These are phyloP conservation scores for Heliconius charithonia DNA, from an alignment of 2,888 invertebrate genomes.

Conservation along the genomic window DNA sequence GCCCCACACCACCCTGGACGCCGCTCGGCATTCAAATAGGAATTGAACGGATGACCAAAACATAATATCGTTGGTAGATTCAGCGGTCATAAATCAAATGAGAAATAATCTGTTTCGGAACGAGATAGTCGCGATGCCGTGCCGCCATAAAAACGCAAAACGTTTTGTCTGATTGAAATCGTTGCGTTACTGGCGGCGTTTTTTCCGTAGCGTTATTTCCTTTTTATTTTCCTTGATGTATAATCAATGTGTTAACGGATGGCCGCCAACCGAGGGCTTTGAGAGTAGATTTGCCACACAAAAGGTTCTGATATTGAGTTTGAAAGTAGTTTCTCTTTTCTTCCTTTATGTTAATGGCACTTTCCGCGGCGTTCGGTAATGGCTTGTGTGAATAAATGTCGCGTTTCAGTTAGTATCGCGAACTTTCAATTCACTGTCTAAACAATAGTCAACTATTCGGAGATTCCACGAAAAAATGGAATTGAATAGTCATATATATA, in stretches of 20 bases:
- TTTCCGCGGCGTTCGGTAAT: slow-evolving; percentile 75
- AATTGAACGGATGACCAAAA: slow-evolving; percentile 85
- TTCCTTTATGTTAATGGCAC: slow-evolving; percentile 81
- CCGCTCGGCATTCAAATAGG: slow-evolving; percentile 84
- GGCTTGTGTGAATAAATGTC: slow-evolving; percentile 75
- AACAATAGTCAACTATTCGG: slow-evolving; percentile 17
- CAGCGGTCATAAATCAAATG: slow-evolving; percentile 84
- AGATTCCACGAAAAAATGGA: slow-evolving; percentile 18
- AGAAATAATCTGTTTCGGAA: slow-evolving; percentile 84
- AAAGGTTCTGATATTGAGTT: slow-evolving; percentile 83
- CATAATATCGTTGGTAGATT: slow-evolving; percentile 83
- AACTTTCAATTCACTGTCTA: slow-evolving; percentile 18
- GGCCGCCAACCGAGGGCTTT: slow-evolving; percentile 72
- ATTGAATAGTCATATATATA: slow-evolving; percentile 54
- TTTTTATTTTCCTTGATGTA: slow-evolving; percentile 83
- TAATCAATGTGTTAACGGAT: slow-evolving; percentile 84
- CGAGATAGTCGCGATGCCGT: slow-evolving; percentile 81
- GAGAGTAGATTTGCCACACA: slow-evolving; percentile 81
- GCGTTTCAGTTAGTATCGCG: slow-evolving; percentile 56
- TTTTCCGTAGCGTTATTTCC: slow-evolving; percentile 77
- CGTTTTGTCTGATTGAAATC: slow-evolving; percentile 84
- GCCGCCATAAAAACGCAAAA: slow-evolving; percentile 83
- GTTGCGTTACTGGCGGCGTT: slow-evolving; percentile 71
- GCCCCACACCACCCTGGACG: slow-evolving; percentile 81
- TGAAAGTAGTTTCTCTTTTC: slow-evolving; percentile 80